These are phyloP conservation scores for Stenodera caucasica DNA, from an alignment of 2,888 invertebrate genomes.

Conservation along the genomic window DNA sequence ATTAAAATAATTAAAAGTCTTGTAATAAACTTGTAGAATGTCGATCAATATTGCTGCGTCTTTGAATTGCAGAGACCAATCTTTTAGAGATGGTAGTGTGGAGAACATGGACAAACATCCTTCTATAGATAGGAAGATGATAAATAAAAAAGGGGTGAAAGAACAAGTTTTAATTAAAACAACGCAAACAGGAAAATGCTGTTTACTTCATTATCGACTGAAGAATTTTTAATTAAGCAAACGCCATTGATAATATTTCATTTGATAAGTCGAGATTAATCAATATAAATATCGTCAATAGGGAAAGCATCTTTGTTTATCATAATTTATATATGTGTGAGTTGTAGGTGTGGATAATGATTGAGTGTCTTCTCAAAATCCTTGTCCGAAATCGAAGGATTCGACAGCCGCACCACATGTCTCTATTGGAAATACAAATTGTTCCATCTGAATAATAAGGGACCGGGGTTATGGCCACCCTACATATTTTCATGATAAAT, in stretches of 20 bases:
- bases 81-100: slow-evolving; percentile 22
- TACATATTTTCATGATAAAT: slow-evolving; percentile 44
- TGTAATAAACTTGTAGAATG: slow-evolving; percentile 34
- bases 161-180: slow-evolving; percentile 36
- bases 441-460: slow-evolving; percentile 18
- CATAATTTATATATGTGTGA: background rate
- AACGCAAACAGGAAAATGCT: slow-evolving; percentile 21
- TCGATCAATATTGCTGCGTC: slow-evolving; percentile 35
- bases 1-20: slow-evolving; percentile 37
- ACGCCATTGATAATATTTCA: background rate
- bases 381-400: background rate
- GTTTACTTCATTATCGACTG: slow-evolving; percentile 15
- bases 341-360: background rate
- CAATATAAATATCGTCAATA: background rate
- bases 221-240: slow-evolving; percentile 36
- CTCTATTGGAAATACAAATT: slow-evolving; percentile 16
- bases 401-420: slow-evolving; percentile 7
- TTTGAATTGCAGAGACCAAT: slow-evolving; percentile 25
- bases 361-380: background rate
- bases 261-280: background rate
- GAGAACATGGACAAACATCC: background rate
- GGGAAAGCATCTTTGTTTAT: background rate
- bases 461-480: background rate
- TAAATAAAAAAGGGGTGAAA: background rate
- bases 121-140: slow-evolving; percentile 25